These are phyloP conservation scores for Tachyglossus aculeatus DNA, from an alignment of 2,797 vertebrate species.

Conservation along the genomic window DNA sequence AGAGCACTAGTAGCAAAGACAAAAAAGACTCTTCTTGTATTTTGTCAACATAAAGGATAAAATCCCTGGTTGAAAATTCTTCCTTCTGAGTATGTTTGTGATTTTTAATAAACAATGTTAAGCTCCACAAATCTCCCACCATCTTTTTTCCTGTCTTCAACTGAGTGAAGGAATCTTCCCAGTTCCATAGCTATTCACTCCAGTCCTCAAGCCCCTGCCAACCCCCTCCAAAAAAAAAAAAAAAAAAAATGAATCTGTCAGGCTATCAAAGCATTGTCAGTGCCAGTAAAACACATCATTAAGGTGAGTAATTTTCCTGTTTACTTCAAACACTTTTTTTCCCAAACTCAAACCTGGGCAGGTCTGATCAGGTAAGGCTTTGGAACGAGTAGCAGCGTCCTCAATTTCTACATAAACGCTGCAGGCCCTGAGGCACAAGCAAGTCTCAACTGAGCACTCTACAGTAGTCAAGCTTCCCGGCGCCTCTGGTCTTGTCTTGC, in stretches of 20 bases:
- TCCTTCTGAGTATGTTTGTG: not conserved
- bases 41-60: not conserved
- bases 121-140: not conserved
- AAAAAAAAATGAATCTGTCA: constrained; percentile 66
- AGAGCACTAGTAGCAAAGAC: too few species aligned
- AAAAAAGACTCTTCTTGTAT: not conserved
- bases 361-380: constrained; percentile 86
- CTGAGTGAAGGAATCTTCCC: constrained; percentile 5
- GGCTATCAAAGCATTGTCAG: constrained; percentile 60
- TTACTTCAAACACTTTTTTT: constrained; percentile 77
- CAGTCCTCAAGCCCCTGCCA: constrained; percentile 20
- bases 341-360: constrained; percentile 82
- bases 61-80: constrained; percentile 17
- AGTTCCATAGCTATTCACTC: constrained; percentile 38
- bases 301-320: constrained; percentile 82
- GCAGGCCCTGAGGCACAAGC: constrained; percentile 89
- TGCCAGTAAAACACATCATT: constrained; percentile 77
- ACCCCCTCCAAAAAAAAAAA: constrained; percentile 18
- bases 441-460: constrained; percentile 89
- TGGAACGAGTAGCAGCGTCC: constrained; percentile 78
- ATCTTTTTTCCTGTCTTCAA: not conserved
- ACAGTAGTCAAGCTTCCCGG: constrained; percentile 89
- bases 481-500: constrained; percentile 99
- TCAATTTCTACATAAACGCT: constrained; percentile 87
- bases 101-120: too few species aligned